These are phyloP conservation scores for Trichogramma pretiosum DNA, from an alignment of 1,140 invertebrate species.

Conservation along the genomic window DNA sequence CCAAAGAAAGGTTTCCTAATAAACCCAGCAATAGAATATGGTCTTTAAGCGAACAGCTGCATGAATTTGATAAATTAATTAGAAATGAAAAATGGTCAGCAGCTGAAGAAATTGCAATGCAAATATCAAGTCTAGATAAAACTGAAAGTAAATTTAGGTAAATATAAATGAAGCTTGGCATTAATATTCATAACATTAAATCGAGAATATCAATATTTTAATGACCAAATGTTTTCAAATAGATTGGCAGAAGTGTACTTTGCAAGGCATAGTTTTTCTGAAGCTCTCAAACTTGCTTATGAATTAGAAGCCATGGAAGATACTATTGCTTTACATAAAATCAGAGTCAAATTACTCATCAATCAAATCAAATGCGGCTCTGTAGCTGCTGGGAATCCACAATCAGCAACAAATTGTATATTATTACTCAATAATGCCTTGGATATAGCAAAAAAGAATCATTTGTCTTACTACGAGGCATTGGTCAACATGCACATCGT, in stretches of 20 bases:
- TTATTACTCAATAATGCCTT: constrained; percentile 63
- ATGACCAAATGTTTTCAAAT: constrained; percentile 29
- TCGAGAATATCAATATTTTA: background rate
- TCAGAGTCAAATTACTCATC: constrained; percentile 61
- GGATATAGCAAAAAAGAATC: constrained; percentile 58
- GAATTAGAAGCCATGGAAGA: constrained; percentile 48
- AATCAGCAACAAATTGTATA: constrained; percentile 46
- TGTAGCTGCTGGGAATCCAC: constrained; percentile 41
- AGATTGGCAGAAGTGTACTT: constrained; percentile 60
- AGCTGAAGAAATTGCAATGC: constrained; percentile 62
- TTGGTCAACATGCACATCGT: constrained; percentile 71
- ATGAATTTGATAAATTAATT: constrained; percentile 51
- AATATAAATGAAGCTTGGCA: constrained; percentile 1
- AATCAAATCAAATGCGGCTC: constrained; percentile 61
- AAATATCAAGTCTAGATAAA: constrained; percentile 62
- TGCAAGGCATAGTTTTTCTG: constrained; percentile 57
- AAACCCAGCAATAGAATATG: constrained; percentile 53
- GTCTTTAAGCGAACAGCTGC: constrained; percentile 60
- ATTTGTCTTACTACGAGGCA: constrained; percentile 66
- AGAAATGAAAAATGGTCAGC: constrained; percentile 65
- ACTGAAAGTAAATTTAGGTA: constrained; percentile 54
- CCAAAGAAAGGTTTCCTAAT: constrained; percentile 53
- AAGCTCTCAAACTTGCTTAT: constrained; percentile 51
- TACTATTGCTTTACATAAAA: constrained; percentile 49
- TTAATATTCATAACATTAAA: no score